Conservation (phyloP, 1,140 invertebrate genomes). For the Prorops nasuta region DNA sequence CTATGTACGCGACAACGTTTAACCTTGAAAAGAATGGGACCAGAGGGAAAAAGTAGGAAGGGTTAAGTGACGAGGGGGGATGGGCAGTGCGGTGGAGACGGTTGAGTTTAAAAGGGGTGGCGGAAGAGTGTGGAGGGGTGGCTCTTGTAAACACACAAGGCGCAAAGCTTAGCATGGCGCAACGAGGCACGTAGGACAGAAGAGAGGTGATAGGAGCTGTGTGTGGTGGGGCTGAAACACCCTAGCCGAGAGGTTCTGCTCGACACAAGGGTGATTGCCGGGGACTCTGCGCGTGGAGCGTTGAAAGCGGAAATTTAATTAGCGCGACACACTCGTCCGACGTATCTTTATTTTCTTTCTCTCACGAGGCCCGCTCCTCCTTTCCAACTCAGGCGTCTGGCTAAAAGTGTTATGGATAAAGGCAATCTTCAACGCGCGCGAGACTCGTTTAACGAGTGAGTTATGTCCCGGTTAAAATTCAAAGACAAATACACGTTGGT, state of each 20-base stretch:
- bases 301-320: slow-evolving; percentile 23
- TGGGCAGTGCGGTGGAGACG: too few species aligned
- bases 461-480: slow-evolving; percentile 12
- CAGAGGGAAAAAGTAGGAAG: not conserved
- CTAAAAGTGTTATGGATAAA: too few species aligned
- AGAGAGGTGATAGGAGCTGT: too few species aligned
- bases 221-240: too few species aligned
- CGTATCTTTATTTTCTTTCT: slow-evolving; percentile 13
- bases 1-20: too few species aligned
- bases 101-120: not conserved
- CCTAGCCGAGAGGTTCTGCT: too few species aligned
- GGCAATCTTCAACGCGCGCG: slow-evolving; percentile 13
- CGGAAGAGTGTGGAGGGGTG: not conserved
- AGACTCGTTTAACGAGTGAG: slow-evolving; percentile 19
- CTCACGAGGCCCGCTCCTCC: too few species aligned
- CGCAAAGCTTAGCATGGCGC: too few species aligned
- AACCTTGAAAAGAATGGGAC: too few species aligned
- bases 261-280: too few species aligned
- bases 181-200: too few species aligned
- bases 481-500: slow-evolving; percentile 14
- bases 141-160: slow-evolving; percentile 2
- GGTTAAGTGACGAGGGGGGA: not conserved
- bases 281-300: not conserved
- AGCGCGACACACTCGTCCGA: slow-evolving; percentile 17
- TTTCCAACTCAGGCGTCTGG: too few species aligned